phyloP scores from a whole-genome alignment of 2,113 vertebrate genomes.

The Pseudorasbora parva region DNA sequence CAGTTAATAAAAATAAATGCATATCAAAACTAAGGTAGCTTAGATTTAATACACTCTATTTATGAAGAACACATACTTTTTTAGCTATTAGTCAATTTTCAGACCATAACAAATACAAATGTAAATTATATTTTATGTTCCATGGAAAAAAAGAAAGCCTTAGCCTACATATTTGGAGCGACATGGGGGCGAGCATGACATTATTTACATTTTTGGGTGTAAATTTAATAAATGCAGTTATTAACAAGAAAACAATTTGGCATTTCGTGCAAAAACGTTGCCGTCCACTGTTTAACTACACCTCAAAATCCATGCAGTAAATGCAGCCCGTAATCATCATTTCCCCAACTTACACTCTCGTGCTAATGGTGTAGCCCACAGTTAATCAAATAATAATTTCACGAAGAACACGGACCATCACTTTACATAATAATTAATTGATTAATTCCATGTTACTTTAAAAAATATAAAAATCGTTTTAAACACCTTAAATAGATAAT shows the following conservation, averaged over 20 bases:
- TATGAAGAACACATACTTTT: not conserved
- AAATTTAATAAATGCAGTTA: not conserved
- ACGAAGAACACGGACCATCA: not conserved
- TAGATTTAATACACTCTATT: not conserved
- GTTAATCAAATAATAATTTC: too few species aligned
- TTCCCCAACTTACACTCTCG: too few species aligned
- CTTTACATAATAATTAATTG: not conserved
- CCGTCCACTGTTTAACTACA: too few species aligned
- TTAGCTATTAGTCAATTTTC: not conserved
- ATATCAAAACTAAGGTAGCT: not conserved
- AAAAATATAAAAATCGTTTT: not conserved
- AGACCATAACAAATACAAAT: not conserved
- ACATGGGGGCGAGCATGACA: not conserved
- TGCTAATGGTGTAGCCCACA: too few species aligned
- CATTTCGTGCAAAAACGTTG: too few species aligned
- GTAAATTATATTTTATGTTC: not conserved
- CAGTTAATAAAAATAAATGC: not conserved
- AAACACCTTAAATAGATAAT: not conserved
- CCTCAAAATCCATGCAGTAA: too few species aligned
- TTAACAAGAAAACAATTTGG: not conserved
- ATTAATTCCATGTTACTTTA: not conserved
- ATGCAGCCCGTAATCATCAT: too few species aligned
- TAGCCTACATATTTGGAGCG: not conserved
- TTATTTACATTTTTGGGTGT: not conserved
- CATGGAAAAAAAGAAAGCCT: not conserved